phyloP scores from a whole-genome alignment of 1,140 invertebrate genomes.

The Lysiphlebus fabarum region DNA sequence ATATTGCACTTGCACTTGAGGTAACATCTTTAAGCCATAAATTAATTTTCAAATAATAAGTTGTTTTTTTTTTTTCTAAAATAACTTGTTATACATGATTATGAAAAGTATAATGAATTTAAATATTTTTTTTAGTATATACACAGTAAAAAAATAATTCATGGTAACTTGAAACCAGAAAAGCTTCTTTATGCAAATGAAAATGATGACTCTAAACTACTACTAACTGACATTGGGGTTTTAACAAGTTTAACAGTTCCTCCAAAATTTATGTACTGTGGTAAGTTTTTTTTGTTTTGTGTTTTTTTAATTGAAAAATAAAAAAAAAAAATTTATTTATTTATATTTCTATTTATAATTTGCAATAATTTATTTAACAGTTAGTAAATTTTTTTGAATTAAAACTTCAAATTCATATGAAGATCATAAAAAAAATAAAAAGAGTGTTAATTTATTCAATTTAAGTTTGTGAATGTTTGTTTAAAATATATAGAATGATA shows the following conservation, averaged over 20 bases:
- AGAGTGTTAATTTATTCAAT: neutral
- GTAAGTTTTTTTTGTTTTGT: too few species aligned
- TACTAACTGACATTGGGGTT: conserved; percentile 57
- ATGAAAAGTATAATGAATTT: conserved; percentile 4
- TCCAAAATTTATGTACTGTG: conserved; percentile 52
- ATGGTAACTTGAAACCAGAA: conserved; percentile 57
- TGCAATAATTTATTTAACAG: too few species aligned
- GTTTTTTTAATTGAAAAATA: neutral
- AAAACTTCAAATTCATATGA: neutral
- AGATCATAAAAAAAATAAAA: neutral
- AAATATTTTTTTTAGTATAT: conserved; percentile 44
- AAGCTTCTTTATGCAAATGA: conserved; percentile 55
- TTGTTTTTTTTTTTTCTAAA: too few species aligned
- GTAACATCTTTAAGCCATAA: conserved; percentile 30
- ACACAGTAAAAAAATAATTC: conserved; percentile 51
- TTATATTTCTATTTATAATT: too few species aligned
- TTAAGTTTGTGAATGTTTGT: conserved; percentile 16
- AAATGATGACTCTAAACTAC: conserved; percentile 48
- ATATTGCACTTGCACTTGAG: conserved; percentile 51
- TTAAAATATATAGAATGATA: neutral
- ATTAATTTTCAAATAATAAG: neutral
- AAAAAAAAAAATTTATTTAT: neutral
- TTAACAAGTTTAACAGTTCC: conserved; percentile 30
- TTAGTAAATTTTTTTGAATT: neutral
- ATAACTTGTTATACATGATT: neutral